phyloP scores from a whole-genome alignment of 2,113 vertebrate genomes.

The Ochotona curzoniae region DNA sequence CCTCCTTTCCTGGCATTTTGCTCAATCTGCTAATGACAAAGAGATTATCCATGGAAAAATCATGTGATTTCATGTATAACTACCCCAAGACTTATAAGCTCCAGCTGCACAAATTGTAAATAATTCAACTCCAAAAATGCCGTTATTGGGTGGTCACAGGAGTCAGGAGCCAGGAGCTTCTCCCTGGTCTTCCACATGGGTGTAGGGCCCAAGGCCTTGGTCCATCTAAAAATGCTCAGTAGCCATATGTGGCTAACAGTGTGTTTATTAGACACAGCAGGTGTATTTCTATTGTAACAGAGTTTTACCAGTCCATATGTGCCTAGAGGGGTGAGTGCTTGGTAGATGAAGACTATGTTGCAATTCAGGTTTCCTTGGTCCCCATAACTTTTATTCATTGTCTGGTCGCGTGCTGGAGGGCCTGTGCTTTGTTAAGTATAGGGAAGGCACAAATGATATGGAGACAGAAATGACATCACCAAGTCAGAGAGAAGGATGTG shows the following conservation, averaged over 20 bases:
- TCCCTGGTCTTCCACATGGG: too few species aligned
- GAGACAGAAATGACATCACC: background rate
- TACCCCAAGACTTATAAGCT: background rate
- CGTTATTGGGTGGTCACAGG: rapidly evolving
- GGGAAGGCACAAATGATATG: background rate
- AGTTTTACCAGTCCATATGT: background rate
- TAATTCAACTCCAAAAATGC: background rate
- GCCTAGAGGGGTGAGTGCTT: background rate
- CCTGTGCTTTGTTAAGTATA: background rate
- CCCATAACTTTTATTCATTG: background rate
- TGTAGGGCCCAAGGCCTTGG: too few species aligned
- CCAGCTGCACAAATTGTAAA: background rate
- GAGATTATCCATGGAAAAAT: background rate
- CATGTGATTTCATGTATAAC: background rate
- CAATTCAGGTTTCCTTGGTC: background rate
- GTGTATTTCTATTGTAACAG: background rate
- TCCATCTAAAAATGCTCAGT: background rate
- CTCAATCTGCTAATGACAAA: background rate
- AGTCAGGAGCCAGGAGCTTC: too few species aligned
- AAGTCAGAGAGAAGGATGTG: background rate
- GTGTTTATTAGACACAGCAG: background rate
- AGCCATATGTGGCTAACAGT: background rate
- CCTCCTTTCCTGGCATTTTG: background rate
- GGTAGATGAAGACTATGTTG: background rate
- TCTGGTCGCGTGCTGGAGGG: background rate